Base-by-base conservation (phyloP, 2,888 invertebrate species). In the Malachius bipustulatus region DNA sequence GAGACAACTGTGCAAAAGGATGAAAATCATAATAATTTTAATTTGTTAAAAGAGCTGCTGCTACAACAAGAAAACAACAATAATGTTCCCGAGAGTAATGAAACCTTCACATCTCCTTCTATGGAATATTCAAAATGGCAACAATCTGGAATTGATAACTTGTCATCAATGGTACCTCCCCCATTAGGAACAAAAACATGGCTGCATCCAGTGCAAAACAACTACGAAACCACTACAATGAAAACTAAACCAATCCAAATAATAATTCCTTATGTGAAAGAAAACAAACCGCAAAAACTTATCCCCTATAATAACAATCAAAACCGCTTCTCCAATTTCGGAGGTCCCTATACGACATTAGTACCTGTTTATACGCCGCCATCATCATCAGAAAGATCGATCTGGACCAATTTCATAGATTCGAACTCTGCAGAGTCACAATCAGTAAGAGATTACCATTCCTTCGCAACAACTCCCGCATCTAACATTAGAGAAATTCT, bases 171-270 rank as follows among this genome's bases (percentile, higher is more conserved):
- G 44, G 37, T 50, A 28, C 54, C 54, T 14, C 54, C 56, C 8
- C 49, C 56, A 13, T 36, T 47, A 14, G 46, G 42, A 51, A 44
- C 46, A 52, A 58, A 33, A 46, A 45, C 50, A 11, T 57, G 58
- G 54, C 34, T 52, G n/a, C 38, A 40, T 9, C 36, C 44, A 11
- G 41, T n/a, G n/a, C n/a, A n/a, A n/a, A n/a, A n/a, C n/a, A n/a
- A n/a, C n/a, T n/a, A n/a, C n/a, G n/a, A n/a, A n/a, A n/a, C n/a
- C n/a, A n/a, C n/a, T n/a, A n/a, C n/a, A n/a, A n/a, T n/a, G n/a
- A n/a, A n/a, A n/a, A n/a, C n/a, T n/a, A 76, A 77, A 55, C 69
- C 78, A 56, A 71, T 80, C 4, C 85, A 85, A 63, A 81, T 85
- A 35, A 81, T 87, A 35, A 78, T 87, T 39, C 87, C 87, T 0